These are phyloP conservation scores for Proisotoma minuta DNA, from an alignment of 2,888 invertebrate species.

Conservation along the genomic window DNA sequence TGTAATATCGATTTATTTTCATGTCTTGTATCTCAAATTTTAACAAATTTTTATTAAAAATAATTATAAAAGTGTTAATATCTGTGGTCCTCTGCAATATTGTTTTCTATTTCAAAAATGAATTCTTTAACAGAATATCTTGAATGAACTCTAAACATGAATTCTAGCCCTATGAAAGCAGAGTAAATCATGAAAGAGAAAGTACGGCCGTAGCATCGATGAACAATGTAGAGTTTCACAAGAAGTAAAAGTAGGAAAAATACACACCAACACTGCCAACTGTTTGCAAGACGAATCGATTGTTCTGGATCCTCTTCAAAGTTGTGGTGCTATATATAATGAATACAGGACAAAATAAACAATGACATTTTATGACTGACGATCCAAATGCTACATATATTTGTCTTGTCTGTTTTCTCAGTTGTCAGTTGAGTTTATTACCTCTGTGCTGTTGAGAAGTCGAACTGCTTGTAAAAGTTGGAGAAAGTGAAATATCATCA, in stretches of 20 bases:
- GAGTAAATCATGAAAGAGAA: slow-evolving; percentile 12
- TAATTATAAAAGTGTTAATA: no score
- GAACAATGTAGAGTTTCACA: slow-evolving; percentile 10
- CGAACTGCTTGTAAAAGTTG: slow-evolving; percentile 16
- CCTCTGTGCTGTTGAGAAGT: slow-evolving; percentile 20
- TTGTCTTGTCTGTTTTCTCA: neutral
- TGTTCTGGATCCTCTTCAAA: slow-evolving; percentile 6
- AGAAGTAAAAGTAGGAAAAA: slow-evolving; percentile 12
- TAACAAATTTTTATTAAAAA: no score
- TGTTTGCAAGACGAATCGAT: slow-evolving; percentile 9
- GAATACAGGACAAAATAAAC: neutral
- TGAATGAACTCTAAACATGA: slow-evolving; percentile 7
- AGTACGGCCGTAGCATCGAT: slow-evolving; percentile 4
- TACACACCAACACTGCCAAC: slow-evolving; percentile 15
- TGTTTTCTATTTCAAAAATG: slow-evolving; percentile 2
- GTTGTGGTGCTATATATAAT: neutral
- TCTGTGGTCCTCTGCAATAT: neutral
- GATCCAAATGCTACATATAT: neutral
- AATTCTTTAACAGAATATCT: slow-evolving; percentile 13
- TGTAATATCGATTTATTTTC: neutral
- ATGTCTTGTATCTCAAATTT: no score
- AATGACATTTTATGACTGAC: slow-evolving; percentile 3
- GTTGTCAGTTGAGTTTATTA: neutral
- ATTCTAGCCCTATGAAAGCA: slow-evolving; percentile 10
- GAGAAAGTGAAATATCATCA: slow-evolving; percentile 15